A percentile compares a stretch with the other conserved stretches of the same genome.
phyloP scores from a whole-genome alignment of 2,113 vertebrate genomes.

The Saccopteryx bilineata region DNA sequence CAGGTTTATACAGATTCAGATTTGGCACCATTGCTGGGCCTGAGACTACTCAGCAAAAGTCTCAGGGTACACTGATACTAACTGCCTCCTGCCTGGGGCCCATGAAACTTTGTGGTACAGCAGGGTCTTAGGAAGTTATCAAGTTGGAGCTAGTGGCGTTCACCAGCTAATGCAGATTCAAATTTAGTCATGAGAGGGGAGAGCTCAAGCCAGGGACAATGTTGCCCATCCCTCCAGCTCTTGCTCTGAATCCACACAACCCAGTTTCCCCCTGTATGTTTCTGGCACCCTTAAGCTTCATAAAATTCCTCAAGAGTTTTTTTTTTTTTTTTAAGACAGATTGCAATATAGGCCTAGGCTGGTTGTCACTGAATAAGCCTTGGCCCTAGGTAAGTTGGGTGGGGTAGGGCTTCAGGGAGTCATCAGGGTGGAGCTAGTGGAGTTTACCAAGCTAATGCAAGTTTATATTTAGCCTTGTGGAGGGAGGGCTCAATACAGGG shows the following conservation, averaged over 20 bases:
- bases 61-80: not conserved
- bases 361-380: not conserved
- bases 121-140: not conserved
- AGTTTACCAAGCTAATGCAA: not conserved
- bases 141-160: not conserved
- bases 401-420: not conserved
- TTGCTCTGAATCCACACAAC: not conserved
- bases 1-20: not conserved
- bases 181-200: not conserved
- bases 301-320: not conserved
- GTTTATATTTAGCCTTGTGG: not conserved
- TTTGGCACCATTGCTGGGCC: not conserved
- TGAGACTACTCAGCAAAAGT: not conserved
- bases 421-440: not conserved
- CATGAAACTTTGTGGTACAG: not conserved
- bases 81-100: not conserved
- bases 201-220: not conserved
- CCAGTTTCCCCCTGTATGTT: not conserved
- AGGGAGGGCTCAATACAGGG: not conserved
- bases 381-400: not conserved
- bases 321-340: not conserved
- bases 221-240: not conserved
- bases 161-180: not conserved
- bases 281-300: not conserved
- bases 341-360: not conserved